A percentile compares a stretch with the other conserved stretches of the same genome.
Evolutionary conservation across 2,888 invertebrate genomes (phyloP).

Genomic region (Pollenia labialis): DNA sequence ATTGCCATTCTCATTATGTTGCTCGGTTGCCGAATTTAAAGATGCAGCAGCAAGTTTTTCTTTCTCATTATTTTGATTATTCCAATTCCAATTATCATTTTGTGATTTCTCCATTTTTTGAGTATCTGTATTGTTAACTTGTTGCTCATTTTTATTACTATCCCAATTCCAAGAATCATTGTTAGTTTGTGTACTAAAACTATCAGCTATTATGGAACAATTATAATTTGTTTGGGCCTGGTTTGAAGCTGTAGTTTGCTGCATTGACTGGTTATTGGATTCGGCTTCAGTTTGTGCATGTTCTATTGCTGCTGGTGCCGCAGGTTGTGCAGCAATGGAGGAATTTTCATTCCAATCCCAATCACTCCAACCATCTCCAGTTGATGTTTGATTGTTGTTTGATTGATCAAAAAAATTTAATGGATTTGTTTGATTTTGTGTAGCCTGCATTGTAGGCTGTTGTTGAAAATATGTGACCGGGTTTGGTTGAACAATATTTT

Average conservation of each 20-base stretch:
- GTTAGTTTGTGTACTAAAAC: slow-evolving; percentile 84
- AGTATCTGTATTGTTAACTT: background rate
- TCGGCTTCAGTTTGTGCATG: slow-evolving; percentile 55
- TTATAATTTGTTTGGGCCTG: slow-evolving; percentile 55
- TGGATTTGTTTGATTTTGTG: slow-evolving; percentile 65
- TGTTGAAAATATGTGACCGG: slow-evolving; percentile 56
- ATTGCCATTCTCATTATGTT: slow-evolving; percentile 50
- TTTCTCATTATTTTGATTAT: slow-evolving; percentile 84
- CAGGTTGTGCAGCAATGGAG: slow-evolving; percentile 60
- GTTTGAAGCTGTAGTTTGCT: background rate
- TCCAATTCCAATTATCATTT: slow-evolving; percentile 87
- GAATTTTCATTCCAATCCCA: slow-evolving; percentile 82
- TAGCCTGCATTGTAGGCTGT: slow-evolving; percentile 48
- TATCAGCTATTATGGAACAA: slow-evolving; percentile 85
- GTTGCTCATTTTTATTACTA: slow-evolving; percentile 83
- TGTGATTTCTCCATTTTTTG: slow-evolving; percentile 30
- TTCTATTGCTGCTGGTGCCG: slow-evolving; percentile 58
- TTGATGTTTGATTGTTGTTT: slow-evolving; percentile 69
- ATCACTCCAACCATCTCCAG: slow-evolving; percentile 82
- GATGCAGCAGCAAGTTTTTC: slow-evolving; percentile 15
- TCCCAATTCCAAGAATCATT: slow-evolving; percentile 87
- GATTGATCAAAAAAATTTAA: slow-evolving; percentile 69
- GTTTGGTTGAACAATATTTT: slow-evolving; percentile 44
- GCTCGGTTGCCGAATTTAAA: slow-evolving; percentile 1
- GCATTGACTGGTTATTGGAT: slow-evolving; percentile 34